A percentile compares a stretch with the other conserved stretches of the same genome.
Evolutionary conservation across 2,797 vertebrate species (phyloP).

Genomic region (Hafferia zeledoni): DNA sequence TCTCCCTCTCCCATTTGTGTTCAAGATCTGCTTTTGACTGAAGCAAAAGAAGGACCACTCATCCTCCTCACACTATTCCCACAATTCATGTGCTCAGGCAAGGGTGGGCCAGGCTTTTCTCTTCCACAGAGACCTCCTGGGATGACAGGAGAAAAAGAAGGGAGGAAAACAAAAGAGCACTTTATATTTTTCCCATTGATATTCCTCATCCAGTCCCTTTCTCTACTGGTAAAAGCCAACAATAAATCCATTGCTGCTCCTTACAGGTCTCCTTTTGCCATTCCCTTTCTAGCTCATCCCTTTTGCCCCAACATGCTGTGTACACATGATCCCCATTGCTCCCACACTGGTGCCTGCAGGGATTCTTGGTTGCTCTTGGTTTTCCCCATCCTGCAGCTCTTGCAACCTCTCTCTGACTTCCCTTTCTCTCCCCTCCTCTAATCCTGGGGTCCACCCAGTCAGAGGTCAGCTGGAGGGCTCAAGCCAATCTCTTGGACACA

Average conservation of each 20-base stretch:
- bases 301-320: accelerated
- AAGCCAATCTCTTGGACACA: not conserved
- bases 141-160: not conserved
- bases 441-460: not conserved
- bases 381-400: not conserved
- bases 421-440: not conserved
- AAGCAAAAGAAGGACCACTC: not conserved
- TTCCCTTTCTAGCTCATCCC: not conserved
- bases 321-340: not conserved
- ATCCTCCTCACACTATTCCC: not conserved
- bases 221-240: not conserved
- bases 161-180: not conserved
- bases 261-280: not conserved
- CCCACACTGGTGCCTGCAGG: not conserved
- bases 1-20: not conserved
- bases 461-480: not conserved
- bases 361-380: accelerated
- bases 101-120: not conserved
- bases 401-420: not conserved
- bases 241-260: not conserved
- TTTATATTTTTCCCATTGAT: not conserved
- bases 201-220: not conserved
- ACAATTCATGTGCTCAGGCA: not conserved
- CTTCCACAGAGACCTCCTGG: not conserved
- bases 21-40: not conserved